Evolutionary conservation across 2,797 vertebrate genomes (phyloP), one percentile per base, ranked within the genome.

Genomic region (Choloepus didactylus): DNA sequence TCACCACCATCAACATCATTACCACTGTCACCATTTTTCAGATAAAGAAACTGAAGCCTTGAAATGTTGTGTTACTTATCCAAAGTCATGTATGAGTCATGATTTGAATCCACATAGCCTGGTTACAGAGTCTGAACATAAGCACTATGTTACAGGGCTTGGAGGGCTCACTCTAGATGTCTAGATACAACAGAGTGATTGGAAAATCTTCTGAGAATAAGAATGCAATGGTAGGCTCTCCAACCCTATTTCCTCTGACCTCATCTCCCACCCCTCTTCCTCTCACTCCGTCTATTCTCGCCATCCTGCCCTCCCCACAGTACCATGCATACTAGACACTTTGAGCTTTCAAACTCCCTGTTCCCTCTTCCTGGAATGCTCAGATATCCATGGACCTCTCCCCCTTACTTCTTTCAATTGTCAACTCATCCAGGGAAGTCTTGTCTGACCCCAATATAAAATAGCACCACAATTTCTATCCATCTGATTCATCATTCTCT

Each of bases 131-230:
- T 73, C 70, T 54, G 38, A 93, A 82, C 9, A 6, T 51, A 60
- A 83, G 27, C 83, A 23, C 5, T 12, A 14, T 2, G 66, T 31
- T 62, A 3, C 70, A 31, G 1, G n/a, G 41, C 41, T 60, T n/a
- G n/a, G 51, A 67, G 29, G 2, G 2, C 67, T 44, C 51, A 29
- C 44, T 46, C 31, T 29, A 31, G 18, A 27, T 12, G 4, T 69
- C 44, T 75, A 44, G 29, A 87, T 35, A 70, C 69, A 75, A 59
- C 12, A 88, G 38, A 87, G 44, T 60, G 2, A 25, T 49, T 49
- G n/a, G 21, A 2, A 77, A 84, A 49, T 35, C 66, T 59, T 88
- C 70, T 83, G 19, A 87, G 87, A 73, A 79, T 77, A 88, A 87
- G 25, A 49, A 70, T 77, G 38, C 18, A 16, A 9, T 6, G 35